phyloP scores from a whole-genome alignment of 2,113 vertebrate species.

The Poeciliopsis retropinna region DNA sequence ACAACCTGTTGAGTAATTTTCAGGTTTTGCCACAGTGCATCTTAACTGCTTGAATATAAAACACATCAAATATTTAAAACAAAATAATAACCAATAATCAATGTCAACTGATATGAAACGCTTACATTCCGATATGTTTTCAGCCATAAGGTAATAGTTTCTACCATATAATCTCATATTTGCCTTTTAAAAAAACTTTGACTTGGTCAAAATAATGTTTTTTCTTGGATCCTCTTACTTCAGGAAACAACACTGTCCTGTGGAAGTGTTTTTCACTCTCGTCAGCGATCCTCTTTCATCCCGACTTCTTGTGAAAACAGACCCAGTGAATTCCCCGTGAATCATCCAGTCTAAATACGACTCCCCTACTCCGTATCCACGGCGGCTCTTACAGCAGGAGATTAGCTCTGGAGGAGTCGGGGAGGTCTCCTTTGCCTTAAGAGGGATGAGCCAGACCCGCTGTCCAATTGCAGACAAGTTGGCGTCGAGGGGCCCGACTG shows the following conservation, averaged over 20 bases:
- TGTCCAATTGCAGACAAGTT: slow-evolving; percentile 69
- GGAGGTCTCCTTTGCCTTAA: slow-evolving; percentile 65
- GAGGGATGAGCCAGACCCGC: slow-evolving; percentile 68
- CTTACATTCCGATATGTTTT: no score
- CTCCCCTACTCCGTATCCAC: slow-evolving; percentile 52
- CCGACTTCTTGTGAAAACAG: slow-evolving; percentile 43
- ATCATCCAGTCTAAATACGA: slow-evolving; percentile 51
- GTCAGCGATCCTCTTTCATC: slow-evolving; percentile 40
- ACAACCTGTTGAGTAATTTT: no score
- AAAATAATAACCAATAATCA: no score
- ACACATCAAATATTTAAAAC: no score
- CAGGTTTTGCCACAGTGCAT: no score
- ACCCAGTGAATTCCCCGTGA: slow-evolving; percentile 61
- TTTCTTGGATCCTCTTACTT: slow-evolving; percentile 1
- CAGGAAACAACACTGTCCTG: neutral
- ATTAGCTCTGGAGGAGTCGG: slow-evolving; percentile 73
- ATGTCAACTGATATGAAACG: no score
- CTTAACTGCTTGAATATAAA: no score
- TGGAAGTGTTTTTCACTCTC: slow-evolving; percentile 30
- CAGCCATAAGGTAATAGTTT: neutral
- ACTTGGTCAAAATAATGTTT: neutral
- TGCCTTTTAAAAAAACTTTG: neutral
- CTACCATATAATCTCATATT: neutral
- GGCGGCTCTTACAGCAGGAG: slow-evolving; percentile 61
- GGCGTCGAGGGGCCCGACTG: slow-evolving; percentile 62